Percentiles rank a stretch among this genome's conserved stretches.
These are phyloP conservation scores for Hemichromis elongatus DNA, from an alignment of 2,113 vertebrate species.

Conservation along the genomic window DNA sequence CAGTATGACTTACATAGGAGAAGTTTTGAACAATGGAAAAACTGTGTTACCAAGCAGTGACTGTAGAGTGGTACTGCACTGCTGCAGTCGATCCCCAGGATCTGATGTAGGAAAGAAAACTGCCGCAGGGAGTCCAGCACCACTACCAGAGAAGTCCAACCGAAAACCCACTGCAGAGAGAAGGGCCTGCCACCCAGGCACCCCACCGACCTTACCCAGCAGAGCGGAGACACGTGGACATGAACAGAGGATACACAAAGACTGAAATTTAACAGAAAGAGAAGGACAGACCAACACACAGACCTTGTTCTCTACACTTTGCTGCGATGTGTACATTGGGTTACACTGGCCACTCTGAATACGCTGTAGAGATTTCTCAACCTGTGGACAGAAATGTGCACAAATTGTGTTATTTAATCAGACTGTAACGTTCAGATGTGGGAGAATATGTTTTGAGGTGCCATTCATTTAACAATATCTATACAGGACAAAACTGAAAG, in stretches of 20 bases:
- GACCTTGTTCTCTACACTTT: slow-evolving; percentile 96
- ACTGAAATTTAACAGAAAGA: neutral
- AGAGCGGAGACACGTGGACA: neutral
- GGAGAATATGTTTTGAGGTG: neutral
- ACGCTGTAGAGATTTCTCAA: slow-evolving; percentile 94
- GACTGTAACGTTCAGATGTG: neutral
- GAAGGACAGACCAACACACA: neutral
- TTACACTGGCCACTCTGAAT: slow-evolving; percentile 94
- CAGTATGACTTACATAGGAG: neutral
- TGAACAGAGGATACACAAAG: slow-evolving; percentile 27
- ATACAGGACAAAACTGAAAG: neutral
- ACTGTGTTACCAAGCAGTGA: slow-evolving; percentile 83
- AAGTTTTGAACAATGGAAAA: neutral
- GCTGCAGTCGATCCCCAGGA: slow-evolving; percentile 87
- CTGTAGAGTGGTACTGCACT: slow-evolving; percentile 91
- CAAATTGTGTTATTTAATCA: neutral
- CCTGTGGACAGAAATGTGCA: slow-evolving; percentile 57
- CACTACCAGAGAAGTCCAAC: slow-evolving; percentile 80
- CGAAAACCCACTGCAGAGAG: slow-evolving; percentile 91
- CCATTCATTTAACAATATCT: neutral
- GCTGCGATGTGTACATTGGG: slow-evolving; percentile 95
- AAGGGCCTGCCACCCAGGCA: slow-evolving; percentile 92
- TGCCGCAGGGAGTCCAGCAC: slow-evolving; percentile 82
- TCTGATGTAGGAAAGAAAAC: slow-evolving; percentile 94
- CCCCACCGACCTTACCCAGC: slow-evolving; percentile 70